Evolutionary conservation across 2,113 vertebrate genomes (phyloP).

Genomic region (Apteryx mantelli): DNA sequence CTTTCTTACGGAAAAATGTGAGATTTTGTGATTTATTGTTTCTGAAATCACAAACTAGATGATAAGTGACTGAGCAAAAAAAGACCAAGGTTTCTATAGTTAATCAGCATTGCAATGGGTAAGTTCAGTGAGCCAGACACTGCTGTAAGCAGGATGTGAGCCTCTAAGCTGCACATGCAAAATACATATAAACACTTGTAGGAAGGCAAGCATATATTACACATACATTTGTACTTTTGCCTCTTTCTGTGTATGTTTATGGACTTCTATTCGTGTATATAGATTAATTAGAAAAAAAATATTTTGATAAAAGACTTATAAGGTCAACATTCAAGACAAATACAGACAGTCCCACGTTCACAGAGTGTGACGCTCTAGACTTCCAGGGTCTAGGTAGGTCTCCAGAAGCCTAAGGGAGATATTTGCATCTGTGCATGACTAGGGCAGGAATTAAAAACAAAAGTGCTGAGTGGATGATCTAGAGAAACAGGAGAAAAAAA

Average conservation of each 20-base stretch:
- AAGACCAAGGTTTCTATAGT: neutral
- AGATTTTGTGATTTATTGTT: neutral
- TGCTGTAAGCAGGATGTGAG: neutral
- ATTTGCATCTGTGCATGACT: neutral
- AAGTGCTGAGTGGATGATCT: neutral
- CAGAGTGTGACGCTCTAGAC: neutral
- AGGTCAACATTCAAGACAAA: neutral
- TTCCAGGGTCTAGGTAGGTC: neutral
- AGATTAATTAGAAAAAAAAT: neutral
- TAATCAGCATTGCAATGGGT: neutral
- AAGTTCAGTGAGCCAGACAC: neutral
- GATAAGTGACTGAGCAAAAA: neutral
- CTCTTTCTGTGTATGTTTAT: neutral
- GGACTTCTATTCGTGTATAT: rapidly evolving
- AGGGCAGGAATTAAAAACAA: neutral
- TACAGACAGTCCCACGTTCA: neutral
- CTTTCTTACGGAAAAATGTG: neutral
- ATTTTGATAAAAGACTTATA: neutral
- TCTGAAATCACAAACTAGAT: neutral
- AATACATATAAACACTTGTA: neutral
- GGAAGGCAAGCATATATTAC: neutral
- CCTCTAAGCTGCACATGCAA: neutral
- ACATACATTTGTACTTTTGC: neutral
- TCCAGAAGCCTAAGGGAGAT: conserved; percentile 2
- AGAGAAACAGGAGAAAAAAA: neutral